Evolutionary conservation across 1,140 invertebrate genomes (phyloP).

Genomic region (Drosophila nigromelanica): DNA sequence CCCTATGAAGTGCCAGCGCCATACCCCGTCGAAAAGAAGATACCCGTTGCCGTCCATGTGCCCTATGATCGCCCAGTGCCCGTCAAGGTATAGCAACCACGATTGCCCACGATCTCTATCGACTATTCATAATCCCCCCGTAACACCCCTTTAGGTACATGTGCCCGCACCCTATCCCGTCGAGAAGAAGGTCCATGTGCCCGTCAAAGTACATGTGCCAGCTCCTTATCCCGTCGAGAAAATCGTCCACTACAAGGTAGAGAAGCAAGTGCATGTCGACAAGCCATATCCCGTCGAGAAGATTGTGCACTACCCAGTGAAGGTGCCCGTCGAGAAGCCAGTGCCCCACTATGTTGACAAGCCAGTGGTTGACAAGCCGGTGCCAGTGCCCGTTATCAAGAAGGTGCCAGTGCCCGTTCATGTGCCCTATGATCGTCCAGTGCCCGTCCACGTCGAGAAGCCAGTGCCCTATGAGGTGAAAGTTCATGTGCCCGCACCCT

Average conservation of each 20-base stretch:
- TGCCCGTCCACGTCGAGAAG: slow-evolving; percentile 86
- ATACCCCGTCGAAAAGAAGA: slow-evolving; percentile 88
- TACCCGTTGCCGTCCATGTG: slow-evolving; percentile 86
- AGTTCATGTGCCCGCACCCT: slow-evolving; percentile 86
- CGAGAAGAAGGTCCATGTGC: slow-evolving; percentile 88
- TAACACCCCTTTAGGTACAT: slow-evolving; percentile 85
- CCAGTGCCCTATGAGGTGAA: slow-evolving; percentile 86
- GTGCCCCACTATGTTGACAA: slow-evolving; percentile 88
- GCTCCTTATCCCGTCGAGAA: slow-evolving; percentile 90
- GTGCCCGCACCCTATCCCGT: slow-evolving; percentile 87
- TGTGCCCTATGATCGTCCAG: slow-evolving; percentile 86
- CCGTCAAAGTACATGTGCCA: slow-evolving; percentile 88
- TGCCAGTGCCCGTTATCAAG: slow-evolving; percentile 86
- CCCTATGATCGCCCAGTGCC: slow-evolving; percentile 87
- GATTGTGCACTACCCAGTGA: slow-evolving; percentile 88
- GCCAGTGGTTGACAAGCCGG: slow-evolving; percentile 86
- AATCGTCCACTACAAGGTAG: slow-evolving; percentile 87
- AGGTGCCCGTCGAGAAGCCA: slow-evolving; percentile 88
- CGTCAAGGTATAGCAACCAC: slow-evolving; percentile 83
- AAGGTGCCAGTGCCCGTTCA: slow-evolving; percentile 85
- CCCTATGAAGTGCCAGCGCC: slow-evolving; percentile 87
- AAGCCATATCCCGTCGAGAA: slow-evolving; percentile 90
- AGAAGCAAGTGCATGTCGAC: slow-evolving; percentile 88
- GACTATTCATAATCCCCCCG: not conserved
- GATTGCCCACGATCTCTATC: not conserved